These are phyloP conservation scores for Bucco capensis DNA, from an alignment of 2,113 vertebrate genomes.

Conservation along the genomic window DNA sequence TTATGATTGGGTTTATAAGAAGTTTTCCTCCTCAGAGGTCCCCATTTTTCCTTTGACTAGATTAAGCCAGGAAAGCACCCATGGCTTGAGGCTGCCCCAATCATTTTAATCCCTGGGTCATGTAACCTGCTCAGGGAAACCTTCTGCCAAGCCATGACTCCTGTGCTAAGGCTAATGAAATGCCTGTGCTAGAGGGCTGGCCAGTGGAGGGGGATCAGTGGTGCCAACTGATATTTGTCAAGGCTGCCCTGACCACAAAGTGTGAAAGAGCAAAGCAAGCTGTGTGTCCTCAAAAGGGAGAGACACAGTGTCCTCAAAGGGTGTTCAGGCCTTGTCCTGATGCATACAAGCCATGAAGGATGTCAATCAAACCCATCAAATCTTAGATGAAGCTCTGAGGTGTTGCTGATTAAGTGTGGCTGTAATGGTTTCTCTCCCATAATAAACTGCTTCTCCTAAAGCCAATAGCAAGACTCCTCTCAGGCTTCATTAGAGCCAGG, in stretches of 20 bases:
- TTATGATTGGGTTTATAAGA: background rate
- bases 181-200: background rate
- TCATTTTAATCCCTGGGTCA: background rate
- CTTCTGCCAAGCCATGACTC: background rate
- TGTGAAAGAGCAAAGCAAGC: background rate
- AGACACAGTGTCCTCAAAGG: background rate
- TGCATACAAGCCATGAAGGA: background rate
- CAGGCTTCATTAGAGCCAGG: background rate
- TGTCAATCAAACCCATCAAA: background rate
- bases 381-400: background rate
- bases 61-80: background rate
- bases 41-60: background rate
- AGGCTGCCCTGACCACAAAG: background rate
- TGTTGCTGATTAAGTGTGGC: background rate
- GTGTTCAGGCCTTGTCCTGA: background rate
- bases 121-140: background rate
- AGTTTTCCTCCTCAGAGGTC: background rate
- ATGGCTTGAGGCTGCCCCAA: background rate
- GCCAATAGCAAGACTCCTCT: background rate
- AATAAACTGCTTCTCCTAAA: background rate
- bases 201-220: background rate
- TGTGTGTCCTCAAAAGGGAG: background rate
- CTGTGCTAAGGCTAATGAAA: background rate
- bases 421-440: background rate
- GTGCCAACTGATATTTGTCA: background rate